phyloP scores from a whole-genome alignment of 2,797 vertebrate genomes.

The Lates japonicus region DNA sequence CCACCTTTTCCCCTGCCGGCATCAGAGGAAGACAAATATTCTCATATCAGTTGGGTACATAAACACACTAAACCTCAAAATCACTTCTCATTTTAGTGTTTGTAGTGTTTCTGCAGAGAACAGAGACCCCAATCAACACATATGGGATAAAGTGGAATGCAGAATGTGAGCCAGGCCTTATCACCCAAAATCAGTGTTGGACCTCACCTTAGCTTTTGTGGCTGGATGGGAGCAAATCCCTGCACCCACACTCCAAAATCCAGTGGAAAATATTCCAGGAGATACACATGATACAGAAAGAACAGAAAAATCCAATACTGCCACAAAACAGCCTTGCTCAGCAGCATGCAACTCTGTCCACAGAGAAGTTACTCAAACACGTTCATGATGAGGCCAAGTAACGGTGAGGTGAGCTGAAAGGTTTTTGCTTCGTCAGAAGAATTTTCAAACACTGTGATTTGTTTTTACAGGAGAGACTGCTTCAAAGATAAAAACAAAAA shows the following conservation, averaged over 20 bases:
- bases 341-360: no score
- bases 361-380: no score
- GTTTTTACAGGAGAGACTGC: no score
- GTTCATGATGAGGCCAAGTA: no score
- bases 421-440: no score
- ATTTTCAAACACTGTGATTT: no score
- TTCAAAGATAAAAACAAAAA: no score
- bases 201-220: neutral
- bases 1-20: slow-evolving; percentile 86
- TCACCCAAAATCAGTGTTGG: neutral
- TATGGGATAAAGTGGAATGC: slow-evolving; percentile 3
- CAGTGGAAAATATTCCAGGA: neutral
- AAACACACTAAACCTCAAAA: neutral
- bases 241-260: neutral
- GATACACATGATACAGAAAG: neutral
- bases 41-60: neutral
- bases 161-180: neutral
- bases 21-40: neutral
- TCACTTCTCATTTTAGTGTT: neutral
- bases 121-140: neutral
- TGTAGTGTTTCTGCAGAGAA: neutral
- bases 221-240: neutral
- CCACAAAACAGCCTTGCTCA: no score
- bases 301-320: no score
- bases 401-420: no score